Evolutionary conservation across 2,888 invertebrate genomes (phyloP).

Genomic region (Metalampra italica): DNA sequence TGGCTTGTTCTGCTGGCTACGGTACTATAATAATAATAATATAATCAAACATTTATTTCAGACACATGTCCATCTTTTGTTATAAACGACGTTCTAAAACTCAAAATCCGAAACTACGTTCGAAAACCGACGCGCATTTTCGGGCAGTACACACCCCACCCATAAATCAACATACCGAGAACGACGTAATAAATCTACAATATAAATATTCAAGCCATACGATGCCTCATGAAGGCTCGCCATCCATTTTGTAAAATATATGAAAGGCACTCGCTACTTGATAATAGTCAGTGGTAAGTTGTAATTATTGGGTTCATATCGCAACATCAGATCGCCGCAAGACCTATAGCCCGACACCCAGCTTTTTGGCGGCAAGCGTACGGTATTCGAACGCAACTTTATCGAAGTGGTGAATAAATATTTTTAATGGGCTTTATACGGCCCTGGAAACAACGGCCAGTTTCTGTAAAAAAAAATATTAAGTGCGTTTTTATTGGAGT

Average conservation of each 20-base stretch:
- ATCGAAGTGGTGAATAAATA: too few species aligned
- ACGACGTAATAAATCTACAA: slow-evolving; percentile 67
- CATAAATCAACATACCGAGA: slow-evolving; percentile 51
- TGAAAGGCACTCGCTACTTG: slow-evolving; percentile 73
- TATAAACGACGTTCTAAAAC: slow-evolving; percentile 10
- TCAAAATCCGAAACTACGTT: slow-evolving; percentile 11
- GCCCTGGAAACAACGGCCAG: too few species aligned
- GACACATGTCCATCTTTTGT: too few species aligned
- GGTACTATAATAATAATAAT: too few species aligned
- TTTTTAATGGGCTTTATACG: too few species aligned
- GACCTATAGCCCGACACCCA: slow-evolving; percentile 44
- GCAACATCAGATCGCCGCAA: slow-evolving; percentile 43
- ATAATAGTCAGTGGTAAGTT: slow-evolving; percentile 71
- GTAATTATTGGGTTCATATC: slow-evolving; percentile 51
- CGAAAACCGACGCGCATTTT: slow-evolving; percentile 17
- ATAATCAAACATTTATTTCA: too few species aligned
- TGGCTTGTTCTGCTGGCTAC: too few species aligned
- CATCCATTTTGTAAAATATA: slow-evolving; percentile 75
- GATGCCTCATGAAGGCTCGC: slow-evolving; percentile 49
- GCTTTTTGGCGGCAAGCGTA: slow-evolving; percentile 44
- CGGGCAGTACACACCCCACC: slow-evolving; percentile 28
- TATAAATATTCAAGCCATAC: slow-evolving; percentile 69
- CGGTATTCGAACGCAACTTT: slow-evolving; percentile 23
- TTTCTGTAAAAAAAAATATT: slow-evolving; percentile 11
- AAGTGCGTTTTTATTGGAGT: slow-evolving; percentile 10